phyloP scores from a whole-genome alignment of 2,113 vertebrate genomes.

The Pteruthius melanotis region DNA sequence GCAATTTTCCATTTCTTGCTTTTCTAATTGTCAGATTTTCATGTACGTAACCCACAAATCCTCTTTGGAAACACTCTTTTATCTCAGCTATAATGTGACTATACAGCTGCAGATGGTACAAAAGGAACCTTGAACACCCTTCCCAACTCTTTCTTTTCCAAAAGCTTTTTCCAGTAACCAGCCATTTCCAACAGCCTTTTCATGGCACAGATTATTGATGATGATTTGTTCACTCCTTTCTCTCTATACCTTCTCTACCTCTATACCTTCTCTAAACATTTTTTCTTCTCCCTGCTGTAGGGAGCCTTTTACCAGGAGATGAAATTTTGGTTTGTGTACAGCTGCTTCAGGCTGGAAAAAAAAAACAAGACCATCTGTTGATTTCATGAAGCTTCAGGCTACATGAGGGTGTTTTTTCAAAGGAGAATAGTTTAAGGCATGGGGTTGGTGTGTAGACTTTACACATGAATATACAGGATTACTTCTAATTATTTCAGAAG shows the following conservation, averaged over 20 bases:
- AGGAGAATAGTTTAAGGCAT: background rate
- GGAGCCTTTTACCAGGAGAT: background rate
- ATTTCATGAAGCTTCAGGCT: background rate
- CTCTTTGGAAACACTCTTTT: background rate
- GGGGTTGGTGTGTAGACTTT: background rate
- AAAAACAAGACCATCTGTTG: background rate
- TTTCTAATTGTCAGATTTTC: background rate
- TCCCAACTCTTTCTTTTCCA: background rate
- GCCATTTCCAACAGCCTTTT: background rate
- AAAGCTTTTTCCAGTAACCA: background rate
- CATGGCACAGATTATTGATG: background rate
- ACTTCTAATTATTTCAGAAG: background rate
- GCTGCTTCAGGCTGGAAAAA: background rate
- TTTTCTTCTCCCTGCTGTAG: background rate
- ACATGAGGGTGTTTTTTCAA: background rate
- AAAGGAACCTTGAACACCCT: background rate
- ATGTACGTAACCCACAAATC: background rate
- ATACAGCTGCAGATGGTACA: background rate
- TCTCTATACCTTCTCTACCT: background rate
- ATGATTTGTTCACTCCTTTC: background rate
- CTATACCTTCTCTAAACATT: background rate
- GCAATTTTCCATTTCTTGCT: background rate
- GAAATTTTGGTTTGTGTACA: background rate
- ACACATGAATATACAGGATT: background rate
- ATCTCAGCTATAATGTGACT: background rate